A percentile compares a stretch with the other conserved stretches of the same genome.
Conservation (phyloP, 2,888 invertebrate species). For the Dichetophora obliterata region DNA sequence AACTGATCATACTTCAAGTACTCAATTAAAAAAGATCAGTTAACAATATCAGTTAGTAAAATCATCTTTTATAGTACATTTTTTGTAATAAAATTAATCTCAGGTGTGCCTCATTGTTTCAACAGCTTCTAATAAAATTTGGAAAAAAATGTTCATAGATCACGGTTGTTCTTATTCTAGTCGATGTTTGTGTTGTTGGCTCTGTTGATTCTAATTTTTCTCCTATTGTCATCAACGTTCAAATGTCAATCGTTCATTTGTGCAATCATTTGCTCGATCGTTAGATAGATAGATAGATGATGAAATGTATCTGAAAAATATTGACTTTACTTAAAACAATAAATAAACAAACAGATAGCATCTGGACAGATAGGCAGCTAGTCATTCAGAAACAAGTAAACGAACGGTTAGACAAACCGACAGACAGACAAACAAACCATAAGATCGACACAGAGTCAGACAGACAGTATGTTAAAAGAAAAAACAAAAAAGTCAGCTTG, state of each 20-base stretch:
- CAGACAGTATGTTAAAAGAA: not conserved
- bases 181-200: conserved; percentile 7
- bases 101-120: not conserved
- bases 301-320: conserved; percentile 22
- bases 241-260: conserved; percentile 11
- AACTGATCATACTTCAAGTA: too few species aligned
- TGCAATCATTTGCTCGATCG: conserved; percentile 20
- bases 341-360: conserved; percentile 17
- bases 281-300: conserved; percentile 4
- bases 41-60: too few species aligned
- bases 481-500: not conserved
- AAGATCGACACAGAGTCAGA: not conserved
- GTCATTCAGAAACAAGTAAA: not conserved
- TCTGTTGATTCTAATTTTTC: not conserved
- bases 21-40: too few species aligned
- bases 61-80: too few species aligned
- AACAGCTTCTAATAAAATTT: not conserved
- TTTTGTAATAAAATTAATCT: too few species aligned
- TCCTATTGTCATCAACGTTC: not conserved
- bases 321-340: conserved; percentile 29
- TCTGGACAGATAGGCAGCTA: conserved; percentile 1
- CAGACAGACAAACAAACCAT: not conserved
- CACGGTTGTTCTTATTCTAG: not conserved
- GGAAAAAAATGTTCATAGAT: not conserved
- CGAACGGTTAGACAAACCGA: not conserved